These are phyloP conservation scores for Rhodinocichla rosea DNA, from an alignment of 2,113 vertebrate genomes.

Conservation along the genomic window DNA sequence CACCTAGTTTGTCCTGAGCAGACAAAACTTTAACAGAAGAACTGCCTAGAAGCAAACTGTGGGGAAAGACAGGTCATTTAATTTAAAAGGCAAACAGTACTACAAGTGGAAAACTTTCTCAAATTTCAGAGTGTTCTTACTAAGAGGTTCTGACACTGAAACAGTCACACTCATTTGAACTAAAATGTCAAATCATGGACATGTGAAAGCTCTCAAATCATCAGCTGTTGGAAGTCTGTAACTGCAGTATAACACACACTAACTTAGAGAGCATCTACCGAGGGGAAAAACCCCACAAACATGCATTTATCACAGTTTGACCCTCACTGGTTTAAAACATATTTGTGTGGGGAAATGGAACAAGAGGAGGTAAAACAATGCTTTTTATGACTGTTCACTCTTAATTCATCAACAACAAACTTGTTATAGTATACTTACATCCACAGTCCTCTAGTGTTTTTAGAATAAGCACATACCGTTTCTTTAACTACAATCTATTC, in stretches of 20 bases:
- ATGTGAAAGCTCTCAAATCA: neutral
- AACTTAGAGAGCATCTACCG: neutral
- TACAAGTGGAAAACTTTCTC: neutral
- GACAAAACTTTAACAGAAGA: neutral
- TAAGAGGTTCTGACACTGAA: neutral
- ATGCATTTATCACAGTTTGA: neutral
- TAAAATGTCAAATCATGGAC: neutral
- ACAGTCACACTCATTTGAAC: neutral
- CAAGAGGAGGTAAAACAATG: neutral
- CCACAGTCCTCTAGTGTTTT: neutral
- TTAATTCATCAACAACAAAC: neutral
- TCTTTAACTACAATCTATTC: neutral
- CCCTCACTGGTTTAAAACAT: neutral
- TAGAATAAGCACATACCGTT: neutral
- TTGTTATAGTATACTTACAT: neutral
- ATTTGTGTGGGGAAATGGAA: rapidly evolving
- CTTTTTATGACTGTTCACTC: neutral
- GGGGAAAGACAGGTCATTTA: neutral
- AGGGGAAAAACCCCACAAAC: neutral
- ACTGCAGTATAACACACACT: neutral
- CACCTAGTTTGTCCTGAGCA: neutral
- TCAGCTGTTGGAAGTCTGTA: neutral
- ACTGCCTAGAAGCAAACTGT: neutral
- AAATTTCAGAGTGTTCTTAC: neutral
- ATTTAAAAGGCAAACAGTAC: neutral